phyloP scores from a whole-genome alignment of 2,888 invertebrate genomes.

The Lapara coniferarum region DNA sequence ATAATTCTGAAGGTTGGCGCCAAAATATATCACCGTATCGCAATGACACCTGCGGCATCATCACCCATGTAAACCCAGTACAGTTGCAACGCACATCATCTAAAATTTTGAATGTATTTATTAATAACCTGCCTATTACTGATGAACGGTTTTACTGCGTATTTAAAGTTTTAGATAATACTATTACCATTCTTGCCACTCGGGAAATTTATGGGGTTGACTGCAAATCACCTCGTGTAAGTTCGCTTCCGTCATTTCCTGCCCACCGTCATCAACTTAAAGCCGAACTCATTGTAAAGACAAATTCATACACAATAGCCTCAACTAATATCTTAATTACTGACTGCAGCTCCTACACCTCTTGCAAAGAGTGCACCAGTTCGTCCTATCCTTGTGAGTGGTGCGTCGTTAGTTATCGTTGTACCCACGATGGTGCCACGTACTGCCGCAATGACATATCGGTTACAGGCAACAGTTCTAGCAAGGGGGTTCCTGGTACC shows the following conservation, averaged over 20 bases:
- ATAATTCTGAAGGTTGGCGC: slow-evolving; percentile 97
- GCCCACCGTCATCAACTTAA: slow-evolving; percentile 97
- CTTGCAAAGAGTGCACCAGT: slow-evolving; percentile 97
- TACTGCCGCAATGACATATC: slow-evolving; percentile 97
- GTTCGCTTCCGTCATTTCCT: slow-evolving; percentile 95
- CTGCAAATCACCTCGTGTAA: slow-evolving; percentile 97
- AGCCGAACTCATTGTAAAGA: slow-evolving; percentile 95
- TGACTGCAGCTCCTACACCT: slow-evolving; percentile 98
- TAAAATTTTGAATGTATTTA: slow-evolving; percentile 94
- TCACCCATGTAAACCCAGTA: slow-evolving; percentile 95
- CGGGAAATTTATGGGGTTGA: slow-evolving; percentile 95
- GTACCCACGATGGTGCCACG: slow-evolving; percentile 97
- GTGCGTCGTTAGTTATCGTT: slow-evolving; percentile 98
- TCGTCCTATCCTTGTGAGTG: slow-evolving; percentile 99
- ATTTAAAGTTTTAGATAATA: slow-evolving; percentile 95
- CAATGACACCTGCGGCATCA: slow-evolving; percentile 97
- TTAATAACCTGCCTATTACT: slow-evolving; percentile 97
- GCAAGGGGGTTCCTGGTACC: slow-evolving; percentile 93
- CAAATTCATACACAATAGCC: slow-evolving; percentile 95
- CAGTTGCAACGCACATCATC: slow-evolving; percentile 96
- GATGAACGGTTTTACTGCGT: slow-evolving; percentile 96
- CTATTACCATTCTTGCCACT: slow-evolving; percentile 94
- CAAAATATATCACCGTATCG: slow-evolving; percentile 87
- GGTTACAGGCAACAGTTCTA: slow-evolving; percentile 96
- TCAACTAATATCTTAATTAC: slow-evolving; percentile 99